Percentiles rank a stretch among this genome's conserved stretches.
Evolutionary conservation across 2,888 invertebrate genomes (phyloP).

Genomic region (Zygogramma bicolorata): DNA sequence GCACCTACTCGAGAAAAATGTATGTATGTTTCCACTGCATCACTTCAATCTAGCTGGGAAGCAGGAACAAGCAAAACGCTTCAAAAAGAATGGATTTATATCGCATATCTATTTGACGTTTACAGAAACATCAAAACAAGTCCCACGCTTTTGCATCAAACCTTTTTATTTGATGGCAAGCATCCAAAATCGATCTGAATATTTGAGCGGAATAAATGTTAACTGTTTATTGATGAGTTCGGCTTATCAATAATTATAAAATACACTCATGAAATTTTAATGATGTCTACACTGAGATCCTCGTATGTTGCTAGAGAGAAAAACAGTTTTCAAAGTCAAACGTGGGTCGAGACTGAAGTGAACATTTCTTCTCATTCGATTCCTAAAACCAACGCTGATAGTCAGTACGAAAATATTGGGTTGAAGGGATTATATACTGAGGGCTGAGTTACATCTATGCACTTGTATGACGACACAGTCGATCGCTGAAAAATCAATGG

Average conservation of each 20-base stretch:
- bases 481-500: no score
- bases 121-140: neutral
- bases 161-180: neutral
- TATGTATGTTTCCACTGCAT: neutral
- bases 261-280: neutral
- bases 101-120: neutral
- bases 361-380: neutral
- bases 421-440: no score
- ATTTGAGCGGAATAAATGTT: neutral
- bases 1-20: neutral
- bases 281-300: neutral
- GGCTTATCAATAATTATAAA: neutral
- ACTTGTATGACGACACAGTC: no score
- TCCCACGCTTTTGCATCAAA: slow-evolving; percentile 4
- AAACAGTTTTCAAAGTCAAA: neutral
- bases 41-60: neutral
- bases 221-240: slow-evolving; percentile 4
- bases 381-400: no score
- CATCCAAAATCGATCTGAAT: neutral
- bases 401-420: no score
- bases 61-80: neutral
- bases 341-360: neutral
- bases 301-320: neutral
- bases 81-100: neutral
- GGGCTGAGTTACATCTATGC: no score